A percentile compares a stretch with the other conserved stretches of the same genome.
These are phyloP conservation scores for Leptobrachium leishanense DNA, from an alignment of 2,113 vertebrate species.

Conservation along the genomic window DNA sequence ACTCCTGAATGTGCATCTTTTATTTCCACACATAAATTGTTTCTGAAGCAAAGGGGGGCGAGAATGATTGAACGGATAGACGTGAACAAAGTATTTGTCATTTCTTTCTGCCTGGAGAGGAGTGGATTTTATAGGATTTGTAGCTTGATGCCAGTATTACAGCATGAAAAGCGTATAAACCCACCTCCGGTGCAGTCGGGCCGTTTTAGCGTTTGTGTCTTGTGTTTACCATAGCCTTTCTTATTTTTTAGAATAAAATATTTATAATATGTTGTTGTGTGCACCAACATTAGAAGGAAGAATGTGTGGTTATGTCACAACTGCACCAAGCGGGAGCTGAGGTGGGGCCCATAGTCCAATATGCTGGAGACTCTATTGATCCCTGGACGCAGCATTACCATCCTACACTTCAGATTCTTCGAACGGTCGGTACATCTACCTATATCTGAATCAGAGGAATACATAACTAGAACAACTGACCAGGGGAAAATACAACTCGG, in stretches of 20 bases:
- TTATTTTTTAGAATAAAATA: neutral
- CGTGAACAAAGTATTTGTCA: conserved; percentile 33
- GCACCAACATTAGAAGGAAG: neutral
- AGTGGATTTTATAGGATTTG: conserved; percentile 7
- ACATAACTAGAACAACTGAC: too few relatives aligned
- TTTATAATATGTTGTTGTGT: neutral
- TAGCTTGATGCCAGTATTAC: conserved; percentile 9
- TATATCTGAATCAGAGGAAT: neutral
- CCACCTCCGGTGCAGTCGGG: neutral
- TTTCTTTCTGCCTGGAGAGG: neutral
- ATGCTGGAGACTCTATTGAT: neutral
- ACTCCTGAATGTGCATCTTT: neutral
- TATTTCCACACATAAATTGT: conserved; percentile 11
- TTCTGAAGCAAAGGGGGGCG: conserved; percentile 20
- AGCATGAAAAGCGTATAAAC: neutral
- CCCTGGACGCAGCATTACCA: too few relatives aligned
- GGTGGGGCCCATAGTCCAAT: neutral
- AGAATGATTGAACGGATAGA: conserved; percentile 5
- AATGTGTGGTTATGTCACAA: neutral
- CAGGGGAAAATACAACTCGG: too few relatives aligned
- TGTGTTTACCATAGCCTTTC: neutral
- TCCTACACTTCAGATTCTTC: too few relatives aligned
- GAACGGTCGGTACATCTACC: too few relatives aligned
- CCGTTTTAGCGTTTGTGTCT: neutral
- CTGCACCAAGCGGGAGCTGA: neutral